phyloP scores from a whole-genome alignment of 2,113 vertebrate species.

The Pycnonotus jocosus region DNA sequence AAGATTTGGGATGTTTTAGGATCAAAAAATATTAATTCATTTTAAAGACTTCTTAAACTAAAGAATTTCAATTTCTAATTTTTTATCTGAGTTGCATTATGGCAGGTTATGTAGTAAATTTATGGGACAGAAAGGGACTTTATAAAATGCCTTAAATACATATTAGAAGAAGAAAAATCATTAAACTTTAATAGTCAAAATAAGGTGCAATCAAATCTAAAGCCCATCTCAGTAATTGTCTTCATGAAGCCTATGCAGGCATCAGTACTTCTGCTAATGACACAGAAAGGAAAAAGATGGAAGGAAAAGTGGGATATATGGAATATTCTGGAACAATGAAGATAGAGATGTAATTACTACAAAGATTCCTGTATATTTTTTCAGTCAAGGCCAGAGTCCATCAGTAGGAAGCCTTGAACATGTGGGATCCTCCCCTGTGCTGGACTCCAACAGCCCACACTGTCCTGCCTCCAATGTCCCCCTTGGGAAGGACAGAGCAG shows the following conservation, averaged over 20 bases:
- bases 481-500: fast-evolving
- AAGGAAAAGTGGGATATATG: background rate
- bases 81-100: background rate
- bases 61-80: background rate
- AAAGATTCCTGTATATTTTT: background rate
- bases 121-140: background rate
- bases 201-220: background rate
- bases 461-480: background rate
- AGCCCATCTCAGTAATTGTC: background rate
- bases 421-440: fast-evolving
- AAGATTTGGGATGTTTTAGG: background rate
- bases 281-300: background rate
- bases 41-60: background rate
- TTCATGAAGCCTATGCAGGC: background rate
- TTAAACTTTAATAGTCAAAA: background rate
- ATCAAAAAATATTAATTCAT: background rate
- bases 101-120: background rate
- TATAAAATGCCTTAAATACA: background rate
- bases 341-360: background rate
- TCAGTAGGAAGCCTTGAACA: background rate
- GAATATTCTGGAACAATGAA: background rate
- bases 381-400: background rate
- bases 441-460: background rate
- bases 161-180: background rate
- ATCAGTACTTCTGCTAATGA: background rate